Conservation (phyloP, 2,113 vertebrate species). For the Aspidoscelis tigris region DNA sequence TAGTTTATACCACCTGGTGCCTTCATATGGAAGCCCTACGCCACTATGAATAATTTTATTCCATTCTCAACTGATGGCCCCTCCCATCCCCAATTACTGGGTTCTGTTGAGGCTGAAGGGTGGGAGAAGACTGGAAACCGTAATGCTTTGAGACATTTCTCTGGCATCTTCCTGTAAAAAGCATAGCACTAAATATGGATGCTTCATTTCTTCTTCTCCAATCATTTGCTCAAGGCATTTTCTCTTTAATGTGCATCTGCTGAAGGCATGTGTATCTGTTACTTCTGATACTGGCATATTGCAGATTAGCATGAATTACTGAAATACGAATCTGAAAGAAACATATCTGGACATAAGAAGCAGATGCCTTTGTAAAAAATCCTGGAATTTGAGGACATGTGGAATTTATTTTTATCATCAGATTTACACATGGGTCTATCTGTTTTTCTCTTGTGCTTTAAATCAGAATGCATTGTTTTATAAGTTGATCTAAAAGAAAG, state of each 20-base stretch:
- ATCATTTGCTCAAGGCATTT: conserved; percentile 42
- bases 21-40: neutral
- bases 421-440: conserved; percentile 26
- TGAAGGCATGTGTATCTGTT: conserved; percentile 3
- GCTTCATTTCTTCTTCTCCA: conserved; percentile 33
- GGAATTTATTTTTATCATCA: conserved; percentile 51
- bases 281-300: conserved; percentile 39
- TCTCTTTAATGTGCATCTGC: conserved; percentile 32
- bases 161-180: neutral
- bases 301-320: conserved; percentile 49
- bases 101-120: conserved; percentile 3
- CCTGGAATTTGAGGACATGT: conserved; percentile 40
- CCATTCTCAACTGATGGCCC: neutral
- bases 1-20: neutral
- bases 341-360: neutral
- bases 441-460: neutral
- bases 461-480: neutral
- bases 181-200: neutral
- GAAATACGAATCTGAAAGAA: conserved; percentile 50
- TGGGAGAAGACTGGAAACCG: neutral
- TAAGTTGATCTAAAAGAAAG: neutral
- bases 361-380: conserved; percentile 47
- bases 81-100: too few relatives aligned
- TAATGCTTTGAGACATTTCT: neutral
- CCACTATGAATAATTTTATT: neutral